Base-by-base conservation (phyloP, 1,140 invertebrate species). In the Micrasema minimum region DNA sequence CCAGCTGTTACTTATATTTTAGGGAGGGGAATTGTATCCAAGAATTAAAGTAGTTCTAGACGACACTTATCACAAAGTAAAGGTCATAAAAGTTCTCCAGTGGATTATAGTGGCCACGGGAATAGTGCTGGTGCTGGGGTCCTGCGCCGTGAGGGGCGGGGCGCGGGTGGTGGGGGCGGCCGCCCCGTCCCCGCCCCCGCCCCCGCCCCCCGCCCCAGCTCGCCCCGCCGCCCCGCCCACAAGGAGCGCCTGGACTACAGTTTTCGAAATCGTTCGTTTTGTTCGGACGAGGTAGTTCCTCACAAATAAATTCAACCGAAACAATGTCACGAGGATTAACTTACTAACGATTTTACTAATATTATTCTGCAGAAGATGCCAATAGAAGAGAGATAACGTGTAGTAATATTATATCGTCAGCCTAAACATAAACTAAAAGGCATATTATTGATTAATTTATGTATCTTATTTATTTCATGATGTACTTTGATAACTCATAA, bases 21-120 rank as follows among this genome's bases (percentile, higher is more conserved):
- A 85, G 83, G 80, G 82, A 0, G 82, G 82, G 14, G 77, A 78
- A 64, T 65, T 84, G 11, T 71, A 80, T 14, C 57, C 71, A 9
- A 71, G 77, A 2, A 61, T 83, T 5, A 70, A 76, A 18, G 41
- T 78, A 4, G 78, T 83, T 14, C 66, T 85, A 7, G 73, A 70
- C 2, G 70, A 78, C 1, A 78, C 78, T 0, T 80, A 81, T 69
- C 75, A 74, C 0, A 69, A 80, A 22, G 69, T 85, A 0, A 72
- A 77, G 14, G 80, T 80, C 71, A 77, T 80, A 12, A 79, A 83
- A 50, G 75, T 77, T 1, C 45, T 78, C 1, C 78, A 80, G 14
- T 85, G 83, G 83, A 48, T 80, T 2, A 31, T 84, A 0, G 68
- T 84, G 0, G 79, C 75, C 0, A 16, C 77, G 0, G 77, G 81